Evolutionary conservation across 2,797 vertebrate species (phyloP).

Genomic region (Onychomys leucogaster): DNA sequence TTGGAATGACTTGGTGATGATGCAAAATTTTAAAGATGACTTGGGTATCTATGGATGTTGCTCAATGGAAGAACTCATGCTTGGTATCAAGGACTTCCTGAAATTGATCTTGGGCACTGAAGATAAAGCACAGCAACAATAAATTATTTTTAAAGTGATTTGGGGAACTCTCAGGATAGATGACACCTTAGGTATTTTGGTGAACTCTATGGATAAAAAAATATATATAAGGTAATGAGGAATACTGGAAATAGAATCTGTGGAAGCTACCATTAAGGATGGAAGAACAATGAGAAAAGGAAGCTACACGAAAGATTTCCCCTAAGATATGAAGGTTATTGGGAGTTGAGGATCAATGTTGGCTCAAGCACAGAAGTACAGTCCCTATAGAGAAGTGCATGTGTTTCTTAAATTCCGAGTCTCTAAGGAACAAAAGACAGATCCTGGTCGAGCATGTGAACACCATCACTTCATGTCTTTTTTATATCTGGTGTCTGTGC

Average conservation of each 20-base stretch:
- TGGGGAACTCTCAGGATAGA: background rate
- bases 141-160: background rate
- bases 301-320: background rate
- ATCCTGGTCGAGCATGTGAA: background rate
- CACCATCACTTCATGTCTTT: background rate
- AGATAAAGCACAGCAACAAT: background rate
- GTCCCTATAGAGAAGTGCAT: background rate
- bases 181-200: background rate
- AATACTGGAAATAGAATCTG: background rate
- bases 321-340: background rate
- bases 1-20: background rate
- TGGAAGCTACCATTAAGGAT: background rate
- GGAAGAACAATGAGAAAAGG: background rate
- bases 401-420: background rate
- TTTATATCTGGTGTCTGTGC: background rate
- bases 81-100: too few species aligned
- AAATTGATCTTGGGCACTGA: background rate
- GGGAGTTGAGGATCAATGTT: background rate
- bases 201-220: background rate
- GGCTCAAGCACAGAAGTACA: background rate
- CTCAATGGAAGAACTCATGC: background rate
- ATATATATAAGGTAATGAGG: background rate
- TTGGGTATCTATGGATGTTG: background rate
- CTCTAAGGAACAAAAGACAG: background rate
- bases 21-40: background rate